Evolutionary conservation across 2,113 vertebrate species (phyloP).

Genomic region (Protobothrops mucrosquamatus): DNA sequence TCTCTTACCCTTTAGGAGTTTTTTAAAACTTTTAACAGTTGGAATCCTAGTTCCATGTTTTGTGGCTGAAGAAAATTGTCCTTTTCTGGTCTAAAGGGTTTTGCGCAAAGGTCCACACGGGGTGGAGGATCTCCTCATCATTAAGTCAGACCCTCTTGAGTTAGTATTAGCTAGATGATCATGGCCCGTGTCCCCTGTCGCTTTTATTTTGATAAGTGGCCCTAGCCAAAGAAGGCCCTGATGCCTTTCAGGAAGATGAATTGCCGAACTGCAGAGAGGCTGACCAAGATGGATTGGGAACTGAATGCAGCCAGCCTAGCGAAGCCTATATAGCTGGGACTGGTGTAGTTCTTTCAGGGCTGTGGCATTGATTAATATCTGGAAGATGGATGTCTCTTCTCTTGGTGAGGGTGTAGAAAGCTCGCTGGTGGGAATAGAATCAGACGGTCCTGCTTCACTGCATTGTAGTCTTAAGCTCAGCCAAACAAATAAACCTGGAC

Average conservation of each 20-base stretch:
- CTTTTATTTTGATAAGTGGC: neutral
- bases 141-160: neutral
- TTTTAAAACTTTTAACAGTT: neutral
- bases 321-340: neutral
- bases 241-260: neutral
- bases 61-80: neutral
- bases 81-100: neutral
- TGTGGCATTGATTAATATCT: conserved; percentile 11
- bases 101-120: neutral
- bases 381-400: conserved; percentile 10
- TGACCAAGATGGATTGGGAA: conserved; percentile 9
- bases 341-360: neutral
- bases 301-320: neutral
- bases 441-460: neutral
- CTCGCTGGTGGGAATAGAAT: neutral
- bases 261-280: neutral
- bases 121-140: neutral
- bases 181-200: neutral
- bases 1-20: neutral
- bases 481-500: neutral
- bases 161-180: neutral
- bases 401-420: neutral
- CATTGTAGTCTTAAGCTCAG: neutral
- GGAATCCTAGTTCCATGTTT: neutral
- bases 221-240: neutral